Conservation (phyloP, 2,797 vertebrate genomes). For the Spinibarbus caldwelli region DNA sequence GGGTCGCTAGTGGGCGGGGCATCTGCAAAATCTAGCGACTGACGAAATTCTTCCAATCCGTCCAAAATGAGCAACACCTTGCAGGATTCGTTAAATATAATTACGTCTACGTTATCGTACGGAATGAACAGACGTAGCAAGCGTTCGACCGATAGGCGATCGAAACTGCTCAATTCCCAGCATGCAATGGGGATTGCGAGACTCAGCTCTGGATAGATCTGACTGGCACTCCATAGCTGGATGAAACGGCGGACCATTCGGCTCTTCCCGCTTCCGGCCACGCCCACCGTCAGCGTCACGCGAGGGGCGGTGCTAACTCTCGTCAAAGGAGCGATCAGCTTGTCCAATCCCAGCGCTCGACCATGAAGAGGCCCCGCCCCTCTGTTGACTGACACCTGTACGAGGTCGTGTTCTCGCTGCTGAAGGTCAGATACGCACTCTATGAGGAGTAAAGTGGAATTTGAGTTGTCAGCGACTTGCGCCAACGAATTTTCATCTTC, state of each 20-base stretch:
- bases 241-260: constrained; percentile 85
- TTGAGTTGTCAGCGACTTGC: constrained; percentile 46
- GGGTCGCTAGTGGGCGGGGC: constrained; percentile 83
- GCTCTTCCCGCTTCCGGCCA: constrained; percentile 91
- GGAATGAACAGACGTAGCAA: constrained; percentile 78
- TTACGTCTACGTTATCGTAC: constrained; percentile 67
- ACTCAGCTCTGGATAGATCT: constrained; percentile 79
- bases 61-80: constrained; percentile 88
- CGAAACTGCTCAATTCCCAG: constrained; percentile 84
- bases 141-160: constrained; percentile 87
- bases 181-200: constrained; percentile 87
- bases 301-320: constrained; percentile 88
- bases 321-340: constrained; percentile 88
- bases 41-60: constrained; percentile 89
- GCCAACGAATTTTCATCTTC: constrained; percentile 67
- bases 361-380: constrained; percentile 75
- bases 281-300: constrained; percentile 87
- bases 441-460: constrained; percentile 79
- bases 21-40: constrained; percentile 89
- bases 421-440: constrained; percentile 93
- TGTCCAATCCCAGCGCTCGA: constrained; percentile 80
- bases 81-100: constrained; percentile 55
- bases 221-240: constrained; percentile 82
- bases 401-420: constrained; percentile 90
- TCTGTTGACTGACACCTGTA: constrained; percentile 87